Base-by-base conservation (phyloP, 2,797 vertebrate species). In the Crocodylus rhombifer region DNA sequence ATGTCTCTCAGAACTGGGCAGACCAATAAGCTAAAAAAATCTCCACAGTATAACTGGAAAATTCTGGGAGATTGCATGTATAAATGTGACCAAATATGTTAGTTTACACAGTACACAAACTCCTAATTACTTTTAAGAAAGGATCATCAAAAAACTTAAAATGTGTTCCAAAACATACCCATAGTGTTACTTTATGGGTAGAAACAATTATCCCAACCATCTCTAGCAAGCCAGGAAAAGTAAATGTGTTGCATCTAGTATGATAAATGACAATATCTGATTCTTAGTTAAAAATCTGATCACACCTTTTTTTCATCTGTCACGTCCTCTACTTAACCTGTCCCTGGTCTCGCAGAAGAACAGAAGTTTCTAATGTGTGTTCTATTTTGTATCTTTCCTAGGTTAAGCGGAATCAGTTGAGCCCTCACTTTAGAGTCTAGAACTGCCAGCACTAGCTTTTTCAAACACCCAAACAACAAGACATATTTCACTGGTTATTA, bases 221-320 rank as follows among this genome's bases (percentile, higher is more conserved):
- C 83, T 92, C 86, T 71, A 77, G 42, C 78, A 95, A 73, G 92
- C 74, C 82, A 87, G 81, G 95, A 91, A 73, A 91, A 90, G 65
- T 73, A 80, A 83, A 69, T 18, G 51, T 94, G 86, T 93, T 62
- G 86, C 77, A 91, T 88, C 87, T 89, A 91, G 87, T 86, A 62
- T 17, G 7, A 93, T 69, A 82, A 96, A 94, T 57, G 73, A 94
- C 92, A 97, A 91, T 88, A 95, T 73, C 93, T 95, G 20, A 84
- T 87, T 95, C 91, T 93, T 56, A 80, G 92, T 95, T 85, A 82
- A 95, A 95, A 95, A 84, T 74, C 82, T 84, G 94, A 95, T 93
- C 91, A 96, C 57, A 90, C 93, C 84, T 93, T 61, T 92, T 95
- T 96, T 92, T 91, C 92, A 95, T 88, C n/a, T 91, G 94, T 86